phyloP scores from a whole-genome alignment of 2,797 vertebrate species.

The Mormyrus hasselquistii region DNA sequence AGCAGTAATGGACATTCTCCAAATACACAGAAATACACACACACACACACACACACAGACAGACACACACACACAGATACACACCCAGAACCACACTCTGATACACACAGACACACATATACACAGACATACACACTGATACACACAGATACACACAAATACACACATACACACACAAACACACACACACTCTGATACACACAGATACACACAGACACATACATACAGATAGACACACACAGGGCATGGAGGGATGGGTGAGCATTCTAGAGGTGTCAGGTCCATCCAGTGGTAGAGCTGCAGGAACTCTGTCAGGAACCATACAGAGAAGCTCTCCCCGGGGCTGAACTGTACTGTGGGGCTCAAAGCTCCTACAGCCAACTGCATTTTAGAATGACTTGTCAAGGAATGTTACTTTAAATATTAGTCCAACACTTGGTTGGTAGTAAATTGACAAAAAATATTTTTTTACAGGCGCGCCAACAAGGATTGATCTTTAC shows the following conservation, averaged over 20 bases:
- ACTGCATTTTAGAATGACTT: slow-evolving; percentile 1
- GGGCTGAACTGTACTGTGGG: not conserved
- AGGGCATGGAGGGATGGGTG: not conserved
- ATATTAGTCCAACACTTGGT: not conserved
- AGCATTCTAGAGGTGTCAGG: not conserved
- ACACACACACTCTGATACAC: too few species aligned
- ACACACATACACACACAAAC: not conserved
- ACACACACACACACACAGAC: not conserved
- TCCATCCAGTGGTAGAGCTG: not conserved
- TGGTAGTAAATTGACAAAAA: slow-evolving; percentile 3
- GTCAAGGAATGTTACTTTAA: slow-evolving; percentile 5
- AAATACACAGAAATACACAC: slow-evolving; percentile 41
- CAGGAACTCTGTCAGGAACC: not conserved
- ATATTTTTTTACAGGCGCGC: not conserved
- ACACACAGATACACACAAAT: not conserved
- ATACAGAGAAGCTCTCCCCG: not conserved
- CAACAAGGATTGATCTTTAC: not conserved
- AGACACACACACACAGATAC: not conserved
- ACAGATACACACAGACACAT: too few species aligned
- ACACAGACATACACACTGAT: not conserved
- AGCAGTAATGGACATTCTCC: slow-evolving; percentile 37
- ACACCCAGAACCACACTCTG: not conserved
- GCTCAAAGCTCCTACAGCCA: not conserved
- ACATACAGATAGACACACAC: not conserved
- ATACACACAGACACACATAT: too few species aligned